phyloP scores from a whole-genome alignment of 2,888 invertebrate species.

The Lepetodrilus schrolli region DNA sequence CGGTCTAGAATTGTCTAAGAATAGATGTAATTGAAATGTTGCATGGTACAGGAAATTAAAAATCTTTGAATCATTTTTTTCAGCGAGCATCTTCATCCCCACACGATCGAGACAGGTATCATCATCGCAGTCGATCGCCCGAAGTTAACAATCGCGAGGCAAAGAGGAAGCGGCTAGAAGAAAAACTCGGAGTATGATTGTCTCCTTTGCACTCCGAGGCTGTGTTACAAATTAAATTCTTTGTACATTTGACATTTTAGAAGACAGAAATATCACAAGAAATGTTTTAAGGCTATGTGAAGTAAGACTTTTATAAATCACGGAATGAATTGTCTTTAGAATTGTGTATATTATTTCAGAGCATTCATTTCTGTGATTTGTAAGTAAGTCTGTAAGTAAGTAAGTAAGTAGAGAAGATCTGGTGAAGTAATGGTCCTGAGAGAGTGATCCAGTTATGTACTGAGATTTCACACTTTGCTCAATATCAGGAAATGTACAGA shows the following conservation, averaged over 20 bases:
- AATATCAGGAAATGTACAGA: too few species aligned
- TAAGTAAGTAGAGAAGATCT: too few species aligned
- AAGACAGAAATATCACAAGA: background rate
- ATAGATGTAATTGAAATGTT: constrained; percentile 24
- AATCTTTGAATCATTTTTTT: constrained; percentile 35
- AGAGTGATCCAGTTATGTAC: too few species aligned
- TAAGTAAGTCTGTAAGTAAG: too few species aligned
- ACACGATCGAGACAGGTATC: constrained; percentile 62
- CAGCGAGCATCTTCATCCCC: constrained; percentile 70
- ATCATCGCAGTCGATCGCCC: constrained; percentile 63
- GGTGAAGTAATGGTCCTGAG: too few species aligned
- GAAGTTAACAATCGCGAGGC: constrained; percentile 59
- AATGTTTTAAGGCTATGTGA: too few species aligned
- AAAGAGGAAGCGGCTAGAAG: constrained; percentile 63
- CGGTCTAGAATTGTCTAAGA: background rate
- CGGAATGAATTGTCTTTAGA: too few species aligned
- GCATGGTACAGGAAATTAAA: constrained; percentile 21
- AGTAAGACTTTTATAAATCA: too few species aligned
- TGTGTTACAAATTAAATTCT: background rate
- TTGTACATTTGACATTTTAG: background rate
- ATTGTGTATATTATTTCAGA: too few species aligned
- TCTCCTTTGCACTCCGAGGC: background rate
- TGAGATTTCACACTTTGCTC: too few species aligned
- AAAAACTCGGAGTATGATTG: constrained; percentile 51
- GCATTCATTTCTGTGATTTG: too few species aligned